Percentiles rank a stretch among this genome's conserved stretches.
Evolutionary conservation across 30 jellyfish, hydroid and myxozoan species (phyloP).

Genomic region (Rhopilema esculentum): DNA sequence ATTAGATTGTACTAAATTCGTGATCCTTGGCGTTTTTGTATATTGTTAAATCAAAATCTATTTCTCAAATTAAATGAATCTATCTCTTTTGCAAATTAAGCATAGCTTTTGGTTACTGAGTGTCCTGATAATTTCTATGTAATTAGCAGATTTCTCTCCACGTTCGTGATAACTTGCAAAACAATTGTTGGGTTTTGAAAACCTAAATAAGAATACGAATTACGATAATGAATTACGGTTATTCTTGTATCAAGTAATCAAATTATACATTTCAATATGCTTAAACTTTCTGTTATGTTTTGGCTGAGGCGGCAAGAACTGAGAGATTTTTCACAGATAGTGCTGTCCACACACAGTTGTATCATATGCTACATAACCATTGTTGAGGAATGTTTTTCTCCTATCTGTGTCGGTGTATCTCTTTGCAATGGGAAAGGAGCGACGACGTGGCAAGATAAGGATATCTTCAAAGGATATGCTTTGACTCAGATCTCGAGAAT

Average conservation of each 20-base stretch:
- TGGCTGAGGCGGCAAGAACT: conserved; percentile 75
- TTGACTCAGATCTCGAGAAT: conserved; percentile 10
- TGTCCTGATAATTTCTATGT: conserved; percentile 43
- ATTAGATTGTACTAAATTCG: conserved; percentile 23
- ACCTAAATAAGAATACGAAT: conserved; percentile 73
- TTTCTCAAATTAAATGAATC: conserved; percentile 58
- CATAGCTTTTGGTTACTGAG: conserved; percentile 38
- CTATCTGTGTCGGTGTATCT: conserved; percentile 75
- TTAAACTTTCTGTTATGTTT: conserved; percentile 81
- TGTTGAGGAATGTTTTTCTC: conserved; percentile 47
- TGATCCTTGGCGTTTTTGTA: conserved; percentile 37
- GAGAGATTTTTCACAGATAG: conserved; percentile 54
- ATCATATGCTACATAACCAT: conserved; percentile 17
- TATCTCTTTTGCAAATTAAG: conserved; percentile 41
- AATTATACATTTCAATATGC: conserved; percentile 66
- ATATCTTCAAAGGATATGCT: conserved; percentile 1
- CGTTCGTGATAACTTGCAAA: conserved; percentile 67
- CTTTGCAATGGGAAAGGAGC: conserved; percentile 65
- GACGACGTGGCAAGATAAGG: conserved; percentile 65
- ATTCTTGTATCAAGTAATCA: conserved; percentile 71
- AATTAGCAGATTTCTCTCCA: conserved; percentile 60
- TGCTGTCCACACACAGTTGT: conserved; percentile 42
- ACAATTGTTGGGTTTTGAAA: conserved; percentile 56
- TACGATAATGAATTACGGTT: conserved; percentile 77
- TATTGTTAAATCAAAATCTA: conserved; percentile 3